Evolutionary conservation across 1,140 invertebrate genomes (phyloP), one percentile per base, ranked within the genome.

Genomic region (Apis mellifera): DNA sequence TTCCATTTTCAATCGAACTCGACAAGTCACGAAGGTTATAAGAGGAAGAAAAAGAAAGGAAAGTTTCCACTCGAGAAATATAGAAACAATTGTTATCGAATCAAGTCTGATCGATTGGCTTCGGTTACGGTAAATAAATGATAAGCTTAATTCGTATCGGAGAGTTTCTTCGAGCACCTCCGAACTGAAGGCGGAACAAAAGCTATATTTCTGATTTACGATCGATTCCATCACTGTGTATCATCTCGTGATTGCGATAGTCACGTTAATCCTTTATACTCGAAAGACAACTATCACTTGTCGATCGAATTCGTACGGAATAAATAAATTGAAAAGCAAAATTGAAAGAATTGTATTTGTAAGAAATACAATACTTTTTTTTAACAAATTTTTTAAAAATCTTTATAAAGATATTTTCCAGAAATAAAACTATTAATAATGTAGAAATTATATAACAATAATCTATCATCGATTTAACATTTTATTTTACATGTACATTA

Each of bases 91-190:
- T 26, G 50, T 55, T 17, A 54, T 65, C 62, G 62, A 42, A 76
- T 65, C 60, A 64, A 23, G 23, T 12, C 60, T 19, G 62, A 54
- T 77, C 75, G 75, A 76, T 76, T 65, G 60, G 15, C 48, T 52
- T 52, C 19, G 73, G 52, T 55, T 8, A 55, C 21, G 62, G 26
- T 68, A 54, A 77, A 77, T 77, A 77, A 77, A 55, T 55, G 52
- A 68, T 68, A 42, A 59, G 21, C 32, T 12, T 73, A 73, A 73
- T 72, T 72, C 70, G 23, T 12, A 54, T 19, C 52, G 54, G 19
- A 19, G 42, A 48, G 19, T 32, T 64, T n/a, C 59, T 32, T 52
- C 48, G 42, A 17, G 26, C 26, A 21, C 11, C 17, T 9, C 19
- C 5, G 19, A 13, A 42, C 32, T 42, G 42, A 12, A 0, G 4